Evolutionary conservation across 2,888 invertebrate species (phyloP), one percentile per base, ranked within the genome.

Genomic region (Orchestes rusci): DNA sequence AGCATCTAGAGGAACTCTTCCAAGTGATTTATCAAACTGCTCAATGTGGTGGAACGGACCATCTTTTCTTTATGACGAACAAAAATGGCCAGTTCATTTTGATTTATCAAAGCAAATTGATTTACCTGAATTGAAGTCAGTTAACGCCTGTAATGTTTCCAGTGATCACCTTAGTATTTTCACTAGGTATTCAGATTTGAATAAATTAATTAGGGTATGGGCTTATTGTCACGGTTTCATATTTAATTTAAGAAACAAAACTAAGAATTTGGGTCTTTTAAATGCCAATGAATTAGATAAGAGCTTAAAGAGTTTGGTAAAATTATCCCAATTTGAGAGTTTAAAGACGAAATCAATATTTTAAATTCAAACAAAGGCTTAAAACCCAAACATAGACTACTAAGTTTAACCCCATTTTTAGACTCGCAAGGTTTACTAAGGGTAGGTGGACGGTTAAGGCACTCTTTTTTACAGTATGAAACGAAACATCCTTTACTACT

Each of bases 401-500:
- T 36, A 12, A 7, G 16, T 17, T 30, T 54, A 31, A 47, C 31
- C 39, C 45, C 51, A 16, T 53, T 53, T 45, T 27, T 54, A 8
- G 52, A 51, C 18, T 23, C 41, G 8, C n/a, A 39, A 7, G 48
- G 45, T 13, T 36, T 54, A 31, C 34, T 53, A 7, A 35, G 48
- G 17, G 53, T 54, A 16, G 54, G 53, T n/a, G 51, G 53, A 13
- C 28, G 51, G 23, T 42, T 48, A 23, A 19, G 32, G 12, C 17
- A 41, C 8, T 43, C 50, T 7, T 19, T 20, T 18, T 41, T 45
- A n/a, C 13, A 15, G 5, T 55, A 36, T 20, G 29, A 41, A 16
- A 33, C 46, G 32, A 53, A 38, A 46, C 46, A 53, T 39, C 55
- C 46, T 7, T 42, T 52, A 8, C 15, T 56, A 7, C 32, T 56